These are phyloP conservation scores for Gymnoscelis rufifasciata DNA, from an alignment of 2,888 invertebrate genomes.

Conservation along the genomic window DNA sequence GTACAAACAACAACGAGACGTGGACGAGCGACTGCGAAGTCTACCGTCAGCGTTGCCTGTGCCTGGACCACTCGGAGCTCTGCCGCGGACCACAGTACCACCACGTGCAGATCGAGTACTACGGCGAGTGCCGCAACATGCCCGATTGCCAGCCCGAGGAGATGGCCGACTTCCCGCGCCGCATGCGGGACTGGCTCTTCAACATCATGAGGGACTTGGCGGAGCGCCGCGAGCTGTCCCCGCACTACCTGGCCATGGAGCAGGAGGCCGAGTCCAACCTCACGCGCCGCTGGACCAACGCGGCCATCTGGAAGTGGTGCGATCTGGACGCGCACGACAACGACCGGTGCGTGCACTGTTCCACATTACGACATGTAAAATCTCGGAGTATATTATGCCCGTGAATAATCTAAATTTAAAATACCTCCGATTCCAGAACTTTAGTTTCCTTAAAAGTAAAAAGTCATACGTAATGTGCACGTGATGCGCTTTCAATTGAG, in stretches of 20 bases:
- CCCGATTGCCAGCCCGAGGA: slow-evolving; percentile 82
- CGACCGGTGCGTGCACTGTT: slow-evolving; percentile 86
- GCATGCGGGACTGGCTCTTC: slow-evolving; percentile 99
- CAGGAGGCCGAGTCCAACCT: slow-evolving; percentile 92
- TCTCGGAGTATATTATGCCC: too few relatives aligned
- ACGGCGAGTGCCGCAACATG: slow-evolving; percentile 90
- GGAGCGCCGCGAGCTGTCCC: slow-evolving; percentile 89
- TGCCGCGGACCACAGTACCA: slow-evolving; percentile 87
- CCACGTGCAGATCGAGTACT: slow-evolving; percentile 96
- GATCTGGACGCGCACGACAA: slow-evolving; percentile 95
- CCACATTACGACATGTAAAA: too few relatives aligned
- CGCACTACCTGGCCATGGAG: slow-evolving; percentile 91
- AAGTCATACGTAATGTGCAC: too few relatives aligned
- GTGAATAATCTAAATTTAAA: too few relatives aligned
- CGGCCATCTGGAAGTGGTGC: slow-evolving; percentile 99
- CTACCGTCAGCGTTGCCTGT: slow-evolving; percentile 95
- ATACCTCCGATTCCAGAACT: too few relatives aligned
- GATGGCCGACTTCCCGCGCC: slow-evolving; percentile 95
- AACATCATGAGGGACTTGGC: slow-evolving; percentile 97
- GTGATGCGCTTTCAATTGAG: too few relatives aligned
- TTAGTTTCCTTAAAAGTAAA: too few relatives aligned
- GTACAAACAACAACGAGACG: slow-evolving; percentile 96
- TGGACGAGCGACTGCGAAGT: slow-evolving; percentile 96
- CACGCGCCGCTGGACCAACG: slow-evolving; percentile 91
- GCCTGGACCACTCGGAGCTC: slow-evolving; percentile 85